Conservation (phyloP, 2,113 vertebrate genomes). For the Hepsetus odoe region DNA sequence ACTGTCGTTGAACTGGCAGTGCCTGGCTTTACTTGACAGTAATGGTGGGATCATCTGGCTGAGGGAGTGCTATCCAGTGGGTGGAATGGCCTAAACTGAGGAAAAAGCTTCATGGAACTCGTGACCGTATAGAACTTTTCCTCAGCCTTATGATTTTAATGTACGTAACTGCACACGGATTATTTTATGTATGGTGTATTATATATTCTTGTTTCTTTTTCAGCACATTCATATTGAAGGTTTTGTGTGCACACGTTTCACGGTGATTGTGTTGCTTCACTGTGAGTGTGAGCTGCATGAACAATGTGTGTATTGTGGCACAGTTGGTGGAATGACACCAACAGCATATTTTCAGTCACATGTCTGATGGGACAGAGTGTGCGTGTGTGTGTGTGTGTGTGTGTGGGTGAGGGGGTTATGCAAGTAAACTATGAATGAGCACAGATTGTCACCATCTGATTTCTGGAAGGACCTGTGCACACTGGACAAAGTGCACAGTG, state of each 20-base stretch:
- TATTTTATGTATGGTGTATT: neutral
- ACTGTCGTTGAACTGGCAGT: too few species aligned
- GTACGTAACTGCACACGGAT: neutral
- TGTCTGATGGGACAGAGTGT: neutral
- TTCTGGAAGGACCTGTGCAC: neutral
- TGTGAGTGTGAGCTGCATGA: slow-evolving; percentile 36
- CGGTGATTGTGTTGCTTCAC: neutral
- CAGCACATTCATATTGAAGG: too few species aligned
- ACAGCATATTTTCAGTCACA: slow-evolving; percentile 26
- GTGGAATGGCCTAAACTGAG: too few species aligned
- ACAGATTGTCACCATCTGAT: slow-evolving; percentile 16
- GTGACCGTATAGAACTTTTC: too few species aligned
- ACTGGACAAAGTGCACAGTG: neutral
- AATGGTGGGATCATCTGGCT: too few species aligned
- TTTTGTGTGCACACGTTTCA: too few species aligned
- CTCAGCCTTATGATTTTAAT: too few species aligned
- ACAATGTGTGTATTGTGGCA: slow-evolving; percentile 52
- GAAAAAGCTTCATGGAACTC: too few species aligned
- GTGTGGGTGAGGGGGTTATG: neutral
- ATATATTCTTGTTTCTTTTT: too few species aligned
- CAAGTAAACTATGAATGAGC: slow-evolving; percentile 16
- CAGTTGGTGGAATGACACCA: slow-evolving; percentile 22
- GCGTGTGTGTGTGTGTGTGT: neutral
- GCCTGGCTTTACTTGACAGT: too few species aligned
- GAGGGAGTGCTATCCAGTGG: too few species aligned